These are phyloP conservation scores for Lapara coniferarum DNA, from an alignment of 2,888 invertebrate species.

Conservation along the genomic window DNA sequence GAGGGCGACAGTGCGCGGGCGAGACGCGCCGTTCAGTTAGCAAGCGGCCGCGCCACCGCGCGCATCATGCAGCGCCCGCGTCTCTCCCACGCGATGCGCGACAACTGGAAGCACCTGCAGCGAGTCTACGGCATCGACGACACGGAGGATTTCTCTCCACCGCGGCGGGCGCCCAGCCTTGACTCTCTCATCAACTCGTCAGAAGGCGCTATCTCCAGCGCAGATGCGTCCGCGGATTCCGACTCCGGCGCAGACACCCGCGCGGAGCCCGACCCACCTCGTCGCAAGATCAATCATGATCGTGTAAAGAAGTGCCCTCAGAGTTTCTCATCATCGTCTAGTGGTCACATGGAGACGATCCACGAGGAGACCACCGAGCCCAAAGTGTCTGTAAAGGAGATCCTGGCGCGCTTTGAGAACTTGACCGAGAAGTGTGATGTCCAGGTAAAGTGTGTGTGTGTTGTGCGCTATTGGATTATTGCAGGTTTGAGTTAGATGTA, in stretches of 20 bases:
- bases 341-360: conserved; percentile 91
- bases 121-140: conserved; percentile 79
- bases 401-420: conserved; percentile 91
- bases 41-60: conserved; percentile 72
- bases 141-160: conserved; percentile 61
- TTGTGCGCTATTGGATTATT: conserved; percentile 19
- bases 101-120: conserved; percentile 81
- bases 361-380: conserved; percentile 90
- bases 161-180: conserved; percentile 82
- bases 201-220: conserved; percentile 85
- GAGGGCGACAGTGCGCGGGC: conserved; percentile 45
- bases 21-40: conserved; percentile 57
- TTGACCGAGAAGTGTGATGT: conserved; percentile 80
- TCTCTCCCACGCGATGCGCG: conserved; percentile 81
- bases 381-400: conserved; percentile 93
- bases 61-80: conserved; percentile 82
- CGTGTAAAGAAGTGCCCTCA: conserved; percentile 72
- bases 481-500: conserved; percentile 18
- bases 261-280: conserved; percentile 66
- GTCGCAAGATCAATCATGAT: conserved; percentile 53
- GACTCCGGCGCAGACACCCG: conserved; percentile 87
- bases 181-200: conserved; percentile 88
- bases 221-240: conserved; percentile 85
- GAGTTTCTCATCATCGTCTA: conserved; percentile 82
- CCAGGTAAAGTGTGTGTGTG: conserved; percentile 50